Conservation (phyloP, 2,888 invertebrate genomes). For the Andrena praecox region DNA sequence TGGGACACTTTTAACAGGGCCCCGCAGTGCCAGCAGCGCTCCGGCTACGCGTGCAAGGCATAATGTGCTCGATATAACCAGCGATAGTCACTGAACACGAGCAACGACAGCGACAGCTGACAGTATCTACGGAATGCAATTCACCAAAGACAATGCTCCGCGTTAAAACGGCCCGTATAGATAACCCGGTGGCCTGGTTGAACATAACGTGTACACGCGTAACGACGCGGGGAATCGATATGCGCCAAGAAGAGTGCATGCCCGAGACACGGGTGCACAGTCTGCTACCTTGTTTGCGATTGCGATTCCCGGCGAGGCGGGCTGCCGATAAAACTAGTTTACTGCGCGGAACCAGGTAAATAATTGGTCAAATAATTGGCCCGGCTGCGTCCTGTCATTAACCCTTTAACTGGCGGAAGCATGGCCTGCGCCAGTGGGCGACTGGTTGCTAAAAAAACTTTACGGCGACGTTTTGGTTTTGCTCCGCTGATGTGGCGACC, state of each 20-base stretch:
- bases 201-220: conserved; percentile 58
- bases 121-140: conserved; percentile 70
- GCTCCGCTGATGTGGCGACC: too few relatives aligned
- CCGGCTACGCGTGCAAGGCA: conserved; percentile 40
- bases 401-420: conserved; percentile 15
- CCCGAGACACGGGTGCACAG: conserved; percentile 15
- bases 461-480: too few relatives aligned
- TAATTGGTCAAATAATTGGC: conserved; percentile 57
- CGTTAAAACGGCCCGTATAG: conserved; percentile 72
- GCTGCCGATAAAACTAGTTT: conserved; percentile 51
- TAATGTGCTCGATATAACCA: conserved; percentile 63
- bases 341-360: conserved; percentile 29
- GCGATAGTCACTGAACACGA: conserved; percentile 47
- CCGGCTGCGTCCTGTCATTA: conserved; percentile 41
- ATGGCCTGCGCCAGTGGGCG: not conserved
- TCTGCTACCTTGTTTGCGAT: conserved; percentile 43
- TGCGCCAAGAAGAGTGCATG: conserved; percentile 46
- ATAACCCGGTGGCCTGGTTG: conserved; percentile 68
- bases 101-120: conserved; percentile 58
- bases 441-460: too few relatives aligned
- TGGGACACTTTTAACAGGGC: conserved; percentile 34
- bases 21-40: conserved; percentile 20
- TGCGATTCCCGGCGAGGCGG: conserved; percentile 24
- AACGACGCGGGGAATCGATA: conserved; percentile 64
- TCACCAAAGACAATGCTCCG: conserved; percentile 70